Conservation (phyloP, 92 coral and sea anemone species). For the Anthopleura xanthogrammica region DNA sequence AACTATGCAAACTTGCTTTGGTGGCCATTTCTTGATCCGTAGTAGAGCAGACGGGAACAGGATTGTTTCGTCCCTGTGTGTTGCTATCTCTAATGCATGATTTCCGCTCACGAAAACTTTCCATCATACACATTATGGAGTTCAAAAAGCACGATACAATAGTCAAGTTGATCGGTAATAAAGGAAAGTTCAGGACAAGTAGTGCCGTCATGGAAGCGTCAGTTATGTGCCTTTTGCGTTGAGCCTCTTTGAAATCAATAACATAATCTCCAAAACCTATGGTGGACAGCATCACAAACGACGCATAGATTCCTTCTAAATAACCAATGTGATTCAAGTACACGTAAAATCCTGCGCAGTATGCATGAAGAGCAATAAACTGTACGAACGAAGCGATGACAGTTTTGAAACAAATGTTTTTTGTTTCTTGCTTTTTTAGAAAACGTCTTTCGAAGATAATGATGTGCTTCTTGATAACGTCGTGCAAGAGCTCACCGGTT, state of each 20-base stretch:
- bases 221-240: background rate
- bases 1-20: no score
- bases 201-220: background rate
- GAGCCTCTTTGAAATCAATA: background rate
- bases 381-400: constrained; percentile 8
- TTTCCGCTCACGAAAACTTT: background rate
- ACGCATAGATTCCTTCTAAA: constrained; percentile 42
- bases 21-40: no score
- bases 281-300: constrained; percentile 39
- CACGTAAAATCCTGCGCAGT: constrained; percentile 10
- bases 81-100: background rate
- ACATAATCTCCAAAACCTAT: constrained; percentile 53
- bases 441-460: constrained; percentile 23
- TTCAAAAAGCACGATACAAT: constrained; percentile 12
- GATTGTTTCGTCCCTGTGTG: background rate
- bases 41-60: background rate
- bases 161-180: constrained; percentile 3
- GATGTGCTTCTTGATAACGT: background rate
- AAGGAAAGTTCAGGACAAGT: background rate
- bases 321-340: constrained; percentile 17
- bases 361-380: constrained; percentile 13
- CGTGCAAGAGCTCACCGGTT: constrained; percentile 40
- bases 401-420: constrained; percentile 25
- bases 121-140: background rate
- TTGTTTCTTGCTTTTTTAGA: constrained; percentile 4